Percentiles rank a stretch among this genome's conserved stretches.
Evolutionary conservation across 2,113 vertebrate genomes (phyloP).

Genomic region (Sylvicapra grimmia): DNA sequence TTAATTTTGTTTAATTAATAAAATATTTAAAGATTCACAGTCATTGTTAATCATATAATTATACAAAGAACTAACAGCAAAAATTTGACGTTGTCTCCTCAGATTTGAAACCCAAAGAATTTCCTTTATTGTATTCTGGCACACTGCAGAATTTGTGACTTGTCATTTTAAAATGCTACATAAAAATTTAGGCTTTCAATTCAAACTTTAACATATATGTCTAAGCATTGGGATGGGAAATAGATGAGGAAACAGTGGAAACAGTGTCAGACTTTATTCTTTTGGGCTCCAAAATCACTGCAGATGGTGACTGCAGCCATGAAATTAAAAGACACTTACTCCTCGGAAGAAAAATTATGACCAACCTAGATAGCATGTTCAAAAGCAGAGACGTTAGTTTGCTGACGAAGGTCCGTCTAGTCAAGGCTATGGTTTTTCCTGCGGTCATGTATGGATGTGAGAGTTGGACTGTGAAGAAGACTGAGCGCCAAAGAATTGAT

Average conservation of each 20-base stretch:
- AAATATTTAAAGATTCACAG: not conserved
- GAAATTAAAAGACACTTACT: too few relatives aligned
- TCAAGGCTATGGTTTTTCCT: too few relatives aligned
- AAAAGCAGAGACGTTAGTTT: too few relatives aligned
- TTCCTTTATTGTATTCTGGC: not conserved
- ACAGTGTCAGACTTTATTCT: too few relatives aligned
- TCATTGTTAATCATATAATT: not conserved
- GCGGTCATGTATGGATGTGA: too few relatives aligned
- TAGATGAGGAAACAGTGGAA: too few relatives aligned
- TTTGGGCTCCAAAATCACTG: too few relatives aligned
- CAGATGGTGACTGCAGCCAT: too few relatives aligned
- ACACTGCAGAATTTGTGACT: not conserved
- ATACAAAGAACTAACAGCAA: not conserved
- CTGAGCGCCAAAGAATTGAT: not conserved
- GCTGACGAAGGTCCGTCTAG: rapidly evolving
- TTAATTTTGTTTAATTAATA: not conserved
- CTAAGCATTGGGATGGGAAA: not conserved
- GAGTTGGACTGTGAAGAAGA: too few relatives aligned
- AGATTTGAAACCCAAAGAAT: not conserved
- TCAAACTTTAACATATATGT: not conserved
- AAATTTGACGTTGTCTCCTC: not conserved
- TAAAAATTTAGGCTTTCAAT: not conserved
- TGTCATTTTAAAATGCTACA: not conserved
- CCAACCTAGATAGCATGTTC: too few relatives aligned
- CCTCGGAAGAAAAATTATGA: too few relatives aligned